Percentiles rank a stretch among this genome's conserved stretches.
Evolutionary conservation across 2,113 vertebrate genomes (phyloP).

Genomic region (Pedetes capensis): DNA sequence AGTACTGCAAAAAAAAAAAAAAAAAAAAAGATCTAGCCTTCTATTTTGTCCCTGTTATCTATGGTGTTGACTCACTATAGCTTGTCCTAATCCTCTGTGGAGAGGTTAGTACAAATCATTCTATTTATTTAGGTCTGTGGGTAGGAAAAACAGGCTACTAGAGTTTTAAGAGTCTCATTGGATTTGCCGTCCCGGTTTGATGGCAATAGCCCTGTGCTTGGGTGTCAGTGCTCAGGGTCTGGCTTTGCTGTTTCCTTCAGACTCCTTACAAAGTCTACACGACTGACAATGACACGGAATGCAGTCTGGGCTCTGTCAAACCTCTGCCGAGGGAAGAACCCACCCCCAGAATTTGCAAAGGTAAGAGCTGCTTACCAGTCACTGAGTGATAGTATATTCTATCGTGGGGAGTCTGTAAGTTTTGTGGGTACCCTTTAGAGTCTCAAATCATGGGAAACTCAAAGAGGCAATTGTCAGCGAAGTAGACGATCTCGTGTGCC

Average conservation of each 20-base stretch:
- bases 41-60: neutral
- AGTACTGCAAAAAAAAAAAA: too few species aligned
- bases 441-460: neutral
- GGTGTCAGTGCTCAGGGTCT: constrained; percentile 18
- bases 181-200: neutral
- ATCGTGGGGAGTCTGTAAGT: constrained; percentile 10
- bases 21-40: neutral
- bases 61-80: neutral
- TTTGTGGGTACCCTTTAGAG: neutral
- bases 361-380: constrained; percentile 78
- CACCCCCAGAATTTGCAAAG: constrained; percentile 97
- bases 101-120: neutral
- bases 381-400: neutral
- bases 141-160: neutral
- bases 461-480: neutral
- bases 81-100: neutral
- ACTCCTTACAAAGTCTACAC: constrained; percentile 96
- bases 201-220: neutral
- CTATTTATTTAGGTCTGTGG: neutral
- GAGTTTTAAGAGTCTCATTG: neutral
- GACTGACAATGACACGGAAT: constrained; percentile 98
- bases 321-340: constrained; percentile 97
- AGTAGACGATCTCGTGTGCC: neutral
- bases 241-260: constrained; percentile 78
- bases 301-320: constrained; percentile 99